A percentile compares a stretch with the other conserved stretches of the same genome.
phyloP scores from a whole-genome alignment of 37 sponge, comb jelly and placozoan species.

The Oscarella lobularis region DNA sequence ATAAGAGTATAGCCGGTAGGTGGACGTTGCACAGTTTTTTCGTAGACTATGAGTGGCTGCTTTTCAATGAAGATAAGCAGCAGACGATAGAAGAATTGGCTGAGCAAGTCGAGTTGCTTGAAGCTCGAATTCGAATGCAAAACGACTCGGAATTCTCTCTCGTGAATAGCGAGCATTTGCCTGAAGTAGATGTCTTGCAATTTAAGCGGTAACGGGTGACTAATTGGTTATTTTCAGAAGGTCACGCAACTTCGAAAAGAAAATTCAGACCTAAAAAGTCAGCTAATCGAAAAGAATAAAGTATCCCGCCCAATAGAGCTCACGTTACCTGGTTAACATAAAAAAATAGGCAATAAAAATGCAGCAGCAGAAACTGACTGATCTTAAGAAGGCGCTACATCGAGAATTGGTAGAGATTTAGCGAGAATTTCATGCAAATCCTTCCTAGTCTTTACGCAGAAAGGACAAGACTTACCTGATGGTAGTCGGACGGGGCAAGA shows the following conservation, averaged over 20 bases:
- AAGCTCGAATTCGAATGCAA: no score
- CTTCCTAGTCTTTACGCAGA: neutral
- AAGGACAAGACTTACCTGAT: neutral
- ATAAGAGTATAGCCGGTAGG: no score
- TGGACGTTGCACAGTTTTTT: no score
- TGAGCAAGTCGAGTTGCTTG: neutral
- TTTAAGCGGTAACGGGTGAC: no score
- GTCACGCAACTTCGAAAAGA: neutral
- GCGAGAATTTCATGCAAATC: neutral
- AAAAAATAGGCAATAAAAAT: conserved; percentile 22
- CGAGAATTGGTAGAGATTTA: conserved; percentile 39
- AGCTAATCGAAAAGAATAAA: neutral
- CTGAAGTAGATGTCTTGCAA: no score
- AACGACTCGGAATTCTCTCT: no score
- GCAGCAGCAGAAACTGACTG: conserved; percentile 60
- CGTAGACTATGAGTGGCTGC: no score
- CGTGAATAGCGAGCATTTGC: no score
- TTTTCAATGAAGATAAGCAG: neutral
- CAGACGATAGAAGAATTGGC: neutral
- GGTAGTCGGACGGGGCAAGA: neutral
- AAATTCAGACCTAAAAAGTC: neutral
- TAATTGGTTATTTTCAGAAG: no score
- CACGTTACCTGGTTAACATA: neutral
- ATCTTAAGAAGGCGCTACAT: conserved; percentile 48
- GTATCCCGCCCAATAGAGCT: neutral